Evolutionary conservation across 2,113 vertebrate genomes (phyloP).

Genomic region (Typhlomys cinereus): DNA sequence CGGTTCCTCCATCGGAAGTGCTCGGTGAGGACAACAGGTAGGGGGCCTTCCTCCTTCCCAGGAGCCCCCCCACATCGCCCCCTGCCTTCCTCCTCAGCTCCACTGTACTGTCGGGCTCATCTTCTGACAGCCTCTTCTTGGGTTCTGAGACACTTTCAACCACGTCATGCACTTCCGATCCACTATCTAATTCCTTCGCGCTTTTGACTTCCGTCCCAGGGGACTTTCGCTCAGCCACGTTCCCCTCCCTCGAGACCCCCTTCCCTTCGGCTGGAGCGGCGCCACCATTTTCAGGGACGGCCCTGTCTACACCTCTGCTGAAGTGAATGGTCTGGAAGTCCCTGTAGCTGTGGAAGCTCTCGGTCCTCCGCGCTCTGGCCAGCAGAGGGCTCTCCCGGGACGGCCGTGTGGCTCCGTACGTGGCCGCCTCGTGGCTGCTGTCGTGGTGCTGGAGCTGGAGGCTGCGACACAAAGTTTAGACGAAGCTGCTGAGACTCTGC

Average conservation of each 20-base stretch:
- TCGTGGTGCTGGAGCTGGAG: slow-evolving; percentile 94
- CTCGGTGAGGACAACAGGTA: slow-evolving; percentile 87
- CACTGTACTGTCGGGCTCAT: slow-evolving; percentile 86
- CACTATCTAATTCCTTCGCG: slow-evolving; percentile 80
- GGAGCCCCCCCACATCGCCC: slow-evolving; percentile 91
- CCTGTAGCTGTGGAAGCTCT: slow-evolving; percentile 95
- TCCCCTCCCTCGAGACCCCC: slow-evolving; percentile 84
- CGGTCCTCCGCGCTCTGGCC: slow-evolving; percentile 94
- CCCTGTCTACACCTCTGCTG: slow-evolving; percentile 87
- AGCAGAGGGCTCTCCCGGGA: slow-evolving; percentile 97
- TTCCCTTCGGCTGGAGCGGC: slow-evolving; percentile 80
- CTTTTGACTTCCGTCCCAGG: slow-evolving; percentile 83
- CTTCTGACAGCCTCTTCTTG: slow-evolving; percentile 86
- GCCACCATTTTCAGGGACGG: slow-evolving; percentile 79
- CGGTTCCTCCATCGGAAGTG: slow-evolving; percentile 90
- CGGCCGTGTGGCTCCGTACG: slow-evolving; percentile 93
- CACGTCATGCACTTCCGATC: slow-evolving; percentile 79
- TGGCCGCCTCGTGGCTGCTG: slow-evolving; percentile 89
- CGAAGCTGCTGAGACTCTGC: background rate
- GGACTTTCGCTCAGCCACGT: slow-evolving; percentile 83
- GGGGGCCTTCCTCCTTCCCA: slow-evolving; percentile 92
- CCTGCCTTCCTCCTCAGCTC: slow-evolving; percentile 89
- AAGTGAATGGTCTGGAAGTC: slow-evolving; percentile 94
- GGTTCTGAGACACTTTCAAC: slow-evolving; percentile 88
- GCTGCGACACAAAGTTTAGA: slow-evolving; percentile 79